Evolutionary conservation across 2,113 vertebrate species (phyloP).

Genomic region (Spea multiplicata): DNA sequence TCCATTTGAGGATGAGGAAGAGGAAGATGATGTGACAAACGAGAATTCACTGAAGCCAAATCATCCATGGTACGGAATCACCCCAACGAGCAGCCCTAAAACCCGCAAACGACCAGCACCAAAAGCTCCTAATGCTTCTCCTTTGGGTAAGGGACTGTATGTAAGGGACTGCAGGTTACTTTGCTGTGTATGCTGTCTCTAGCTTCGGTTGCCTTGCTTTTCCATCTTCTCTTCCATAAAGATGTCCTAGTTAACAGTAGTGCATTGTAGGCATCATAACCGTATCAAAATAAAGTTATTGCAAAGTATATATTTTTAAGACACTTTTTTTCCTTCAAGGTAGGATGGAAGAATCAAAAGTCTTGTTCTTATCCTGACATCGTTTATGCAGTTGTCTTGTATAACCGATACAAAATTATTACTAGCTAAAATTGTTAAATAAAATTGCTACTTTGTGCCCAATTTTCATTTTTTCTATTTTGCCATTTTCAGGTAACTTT

Average conservation of each 20-base stretch:
- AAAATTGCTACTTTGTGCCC: background rate
- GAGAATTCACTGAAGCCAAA: constrained; percentile 59
- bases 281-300: too few species aligned
- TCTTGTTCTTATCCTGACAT: too few species aligned
- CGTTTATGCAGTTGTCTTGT: too few species aligned
- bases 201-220: too few species aligned
- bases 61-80: constrained; percentile 95
- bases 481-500: background rate
- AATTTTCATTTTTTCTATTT: background rate
- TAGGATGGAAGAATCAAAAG: too few species aligned
- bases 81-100: constrained; percentile 77
- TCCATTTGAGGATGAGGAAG: constrained; percentile 83
- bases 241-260: too few species aligned
- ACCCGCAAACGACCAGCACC: constrained; percentile 85
- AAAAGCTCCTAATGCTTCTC: constrained; percentile 69
- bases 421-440: too few species aligned
- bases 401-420: too few species aligned
- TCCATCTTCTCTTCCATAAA: too few species aligned
- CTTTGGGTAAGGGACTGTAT: constrained; percentile 60
- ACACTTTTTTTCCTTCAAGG: too few species aligned
- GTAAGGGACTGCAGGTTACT: background rate
- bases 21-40: constrained; percentile 40
- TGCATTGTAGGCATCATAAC: too few species aligned
- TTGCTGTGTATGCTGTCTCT: background rate
- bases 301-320: too few species aligned